A percentile compares a stretch with the other conserved stretches of the same genome.
Evolutionary conservation across 2,888 invertebrate genomes (phyloP).

Genomic region (Parasteatoda lunata): DNA sequence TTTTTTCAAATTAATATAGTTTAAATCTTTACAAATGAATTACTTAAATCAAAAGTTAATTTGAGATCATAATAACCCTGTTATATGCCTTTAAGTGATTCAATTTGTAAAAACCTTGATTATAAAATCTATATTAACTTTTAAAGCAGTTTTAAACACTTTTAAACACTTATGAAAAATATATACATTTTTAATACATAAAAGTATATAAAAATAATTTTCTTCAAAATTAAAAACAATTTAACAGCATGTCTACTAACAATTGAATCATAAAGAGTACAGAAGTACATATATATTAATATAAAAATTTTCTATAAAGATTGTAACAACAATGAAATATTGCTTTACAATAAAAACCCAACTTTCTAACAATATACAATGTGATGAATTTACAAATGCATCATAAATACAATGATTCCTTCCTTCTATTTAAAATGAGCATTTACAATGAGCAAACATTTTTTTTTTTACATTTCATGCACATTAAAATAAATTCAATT

Average conservation of each 20-base stretch:
- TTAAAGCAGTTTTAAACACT: no score
- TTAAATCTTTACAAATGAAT: no score
- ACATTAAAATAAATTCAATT: background rate
- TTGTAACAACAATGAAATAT: slow-evolving; percentile 23
- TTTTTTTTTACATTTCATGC: background rate
- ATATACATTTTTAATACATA: no score
- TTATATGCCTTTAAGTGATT: no score
- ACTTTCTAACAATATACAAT: slow-evolving; percentile 47
- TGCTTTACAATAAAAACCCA: slow-evolving; percentile 48
- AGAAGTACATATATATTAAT: background rate
- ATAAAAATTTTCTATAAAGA: background rate
- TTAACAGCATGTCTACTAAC: background rate
- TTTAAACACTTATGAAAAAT: no score
- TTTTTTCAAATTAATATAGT: no score
- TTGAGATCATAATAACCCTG: no score
- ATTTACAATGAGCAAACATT: slow-evolving; percentile 2
- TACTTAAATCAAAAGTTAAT: no score
- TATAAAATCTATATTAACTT: no score
- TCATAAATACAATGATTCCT: slow-evolving; percentile 23
- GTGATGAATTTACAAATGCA: slow-evolving; percentile 41
- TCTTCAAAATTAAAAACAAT: no score
- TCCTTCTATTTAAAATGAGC: background rate
- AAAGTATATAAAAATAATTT: no score
- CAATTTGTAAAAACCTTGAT: no score
- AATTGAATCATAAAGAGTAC: background rate